Evolutionary conservation across 2,113 vertebrate genomes (phyloP), one percentile per base, ranked within the genome.

Genomic region (Triplophysa tibetana): DNA sequence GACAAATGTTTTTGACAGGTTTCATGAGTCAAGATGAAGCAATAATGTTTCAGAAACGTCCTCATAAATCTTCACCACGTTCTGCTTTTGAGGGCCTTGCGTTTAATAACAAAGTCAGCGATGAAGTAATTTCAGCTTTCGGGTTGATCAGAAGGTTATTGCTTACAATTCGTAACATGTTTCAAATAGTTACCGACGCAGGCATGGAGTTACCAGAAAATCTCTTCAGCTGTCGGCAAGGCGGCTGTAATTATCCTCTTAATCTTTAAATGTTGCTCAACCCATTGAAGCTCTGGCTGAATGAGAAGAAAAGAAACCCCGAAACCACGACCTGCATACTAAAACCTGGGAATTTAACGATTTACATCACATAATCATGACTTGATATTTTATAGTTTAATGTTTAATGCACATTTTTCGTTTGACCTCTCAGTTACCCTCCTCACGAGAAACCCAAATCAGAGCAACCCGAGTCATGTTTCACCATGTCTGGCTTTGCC

Each of bases 121-220:
- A 90, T 83, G 81, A 65, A 54, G 84, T 83, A 77, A 63, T 82
- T 91, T 85, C 66, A 43, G 89, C 89, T 88, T 88, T 82, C 75
- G 85, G 81, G 75, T 81, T 48, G 50, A 81, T 81, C 85, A 70
- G 74, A 83, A 85, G 76, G 78, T 86, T 89, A 82, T 82, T 77
- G 80, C 78, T 83, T 85, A 84, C 85, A 86, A 85, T 85, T 86
- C 67, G n/a, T 87, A 83, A 89, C 90, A 88, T 89, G 89, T 92
- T 90, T 86, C 23, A 38, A 85, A 88, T 87, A 75, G 81, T 87
- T 86, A 65, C 41, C 65, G 85, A 76, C 69, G 17, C 75, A 60
- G 38, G 60, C 50, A 56, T 68, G 77, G 84, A 86, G 79, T 64
- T 80, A 63, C 70, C 81, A 82, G 62, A 83, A 80, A 83, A 52